Base-by-base conservation (phyloP, 2,797 vertebrate genomes). In the Urosaurus nigricauda region DNA sequence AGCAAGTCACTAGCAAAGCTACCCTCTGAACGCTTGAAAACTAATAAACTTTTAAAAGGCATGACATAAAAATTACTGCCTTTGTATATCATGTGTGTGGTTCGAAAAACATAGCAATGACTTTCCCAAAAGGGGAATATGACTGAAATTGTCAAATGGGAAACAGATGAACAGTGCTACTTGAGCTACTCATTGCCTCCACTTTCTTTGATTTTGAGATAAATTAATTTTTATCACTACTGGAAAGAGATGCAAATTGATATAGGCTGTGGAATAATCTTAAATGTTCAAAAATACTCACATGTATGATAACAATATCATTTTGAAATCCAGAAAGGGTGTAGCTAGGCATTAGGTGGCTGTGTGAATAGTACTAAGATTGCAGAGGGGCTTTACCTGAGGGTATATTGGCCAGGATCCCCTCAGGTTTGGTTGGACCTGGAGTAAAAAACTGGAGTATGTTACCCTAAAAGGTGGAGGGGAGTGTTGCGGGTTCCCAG, bases 131-230 rank as follows among this genome's bases (percentile, higher is more conserved):
- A 51, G 0, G 0, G 11, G 47, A 17, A 26, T 26, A 71, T 24
- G 71, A 84, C 24, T 80, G 74, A 88, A 94, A 90, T 92, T 90
- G 71, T 1, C 70, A 81, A 92, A 95, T 84, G 81, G 83, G 87
- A 84, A 95, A 68, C 87, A 94, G 89, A 88, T 87, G 90, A 94
- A 6, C 56, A 73, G 13, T 63, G 17, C 47, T 51, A 6, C 0
- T 17, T 53, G 75, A 78, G 80, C 74, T 74, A 35, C 32, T 47
- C 21, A 26, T 88, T 65, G 56, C 16, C 71, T 71, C 75, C n/a
- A 56, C 26, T 40, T 37, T n/a, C 37, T 79, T 56, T 32, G 29
- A 71, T 26, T 73, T 89, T 79, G 56, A 68, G 79, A 89, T 37
- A 7, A 7, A 79, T 80, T 35, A 63, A 35, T 89, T 56, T 79